Base-by-base conservation (phyloP, 2,888 invertebrate species). In the Eristalis pertinax region DNA sequence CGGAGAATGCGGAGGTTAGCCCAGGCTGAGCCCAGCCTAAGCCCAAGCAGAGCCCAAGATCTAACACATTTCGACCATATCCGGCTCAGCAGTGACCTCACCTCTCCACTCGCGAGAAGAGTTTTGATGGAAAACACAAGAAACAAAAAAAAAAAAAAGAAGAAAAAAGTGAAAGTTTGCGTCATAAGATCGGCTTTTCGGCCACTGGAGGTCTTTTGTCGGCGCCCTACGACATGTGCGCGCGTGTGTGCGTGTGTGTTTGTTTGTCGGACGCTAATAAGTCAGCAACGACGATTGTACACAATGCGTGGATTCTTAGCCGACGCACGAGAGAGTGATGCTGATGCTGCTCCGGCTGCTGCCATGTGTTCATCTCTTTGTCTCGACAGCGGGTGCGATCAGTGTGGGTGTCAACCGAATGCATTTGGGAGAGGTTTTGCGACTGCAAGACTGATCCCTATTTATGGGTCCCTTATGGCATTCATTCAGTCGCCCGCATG, bases 151-250 rank as follows among this genome's bases (percentile, higher is more conserved):
- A 26, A 26, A 26, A n/a, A n/a, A n/a, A n/a, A n/a, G n/a, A n/a
- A n/a, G n/a, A 32, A 68, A 82, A 87, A 87, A 87, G 87, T 87
- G 87, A 87, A 87, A 87, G 87, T 87, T 68, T 84, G 76, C 76
- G 68, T 87, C 87, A 86, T 82, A 69, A 77, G 62, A 68, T 65
- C 38, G 29, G n/a, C 58, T 58, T 56, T 58, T 81, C 58, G 35
- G 63, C 13, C 32, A 13, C 50, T 50, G 50, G 50, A 19, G 50
- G 58, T 15, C 58, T 15, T 8, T 69, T 81, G 63, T 73, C 62
- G 68, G 69, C 38, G 38, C 19, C 24, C 60, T 73, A 70, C 63
- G 26, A 60, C 58, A 29, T 13, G 60, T 5, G 15, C 8, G 15
- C 4, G 56, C 19, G 50, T n/a, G 56, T 19, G 56, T 19, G 60